Evolutionary conservation across 2,113 vertebrate species (phyloP).

Genomic region (Strix aluco): DNA sequence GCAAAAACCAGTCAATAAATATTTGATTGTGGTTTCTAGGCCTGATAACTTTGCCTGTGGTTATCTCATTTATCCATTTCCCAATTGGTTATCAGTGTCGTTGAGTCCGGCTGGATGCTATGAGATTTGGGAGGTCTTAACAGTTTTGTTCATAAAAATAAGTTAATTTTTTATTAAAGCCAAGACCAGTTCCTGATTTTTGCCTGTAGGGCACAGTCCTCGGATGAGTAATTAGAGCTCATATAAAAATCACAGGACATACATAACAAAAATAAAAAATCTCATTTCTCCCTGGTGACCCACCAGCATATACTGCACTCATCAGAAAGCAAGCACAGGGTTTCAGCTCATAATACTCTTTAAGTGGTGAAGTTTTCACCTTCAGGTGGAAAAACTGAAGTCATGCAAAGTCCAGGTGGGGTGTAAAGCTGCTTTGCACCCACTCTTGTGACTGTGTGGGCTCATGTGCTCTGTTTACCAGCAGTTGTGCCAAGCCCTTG

Average conservation of each 20-base stretch:
- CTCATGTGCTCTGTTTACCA: background rate
- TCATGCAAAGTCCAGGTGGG: background rate
- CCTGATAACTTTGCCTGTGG: conserved; percentile 40
- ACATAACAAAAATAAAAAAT: background rate
- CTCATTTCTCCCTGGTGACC: background rate
- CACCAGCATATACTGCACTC: background rate
- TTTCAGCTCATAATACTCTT: background rate
- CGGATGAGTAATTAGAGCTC: background rate
- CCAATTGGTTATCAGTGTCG: background rate
- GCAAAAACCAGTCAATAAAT: conserved; percentile 45
- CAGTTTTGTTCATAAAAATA: conserved; percentile 1
- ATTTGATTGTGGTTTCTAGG: conserved; percentile 47
- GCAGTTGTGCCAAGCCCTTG: background rate
- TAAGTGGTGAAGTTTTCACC: background rate
- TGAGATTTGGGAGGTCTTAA: background rate
- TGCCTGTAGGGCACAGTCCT: background rate
- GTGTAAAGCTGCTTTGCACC: background rate
- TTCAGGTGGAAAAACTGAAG: background rate
- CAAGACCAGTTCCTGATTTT: background rate
- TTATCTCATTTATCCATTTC: conserved; percentile 47
- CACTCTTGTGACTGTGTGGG: background rate
- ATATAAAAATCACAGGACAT: background rate
- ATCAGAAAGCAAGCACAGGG: background rate
- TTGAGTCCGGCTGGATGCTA: background rate
- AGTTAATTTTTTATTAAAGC: conserved; percentile 32